A percentile compares a stretch with the other conserved stretches of the same genome.
Conservation (phyloP, 2,888 invertebrate species). For the Argyresthia albistria region DNA sequence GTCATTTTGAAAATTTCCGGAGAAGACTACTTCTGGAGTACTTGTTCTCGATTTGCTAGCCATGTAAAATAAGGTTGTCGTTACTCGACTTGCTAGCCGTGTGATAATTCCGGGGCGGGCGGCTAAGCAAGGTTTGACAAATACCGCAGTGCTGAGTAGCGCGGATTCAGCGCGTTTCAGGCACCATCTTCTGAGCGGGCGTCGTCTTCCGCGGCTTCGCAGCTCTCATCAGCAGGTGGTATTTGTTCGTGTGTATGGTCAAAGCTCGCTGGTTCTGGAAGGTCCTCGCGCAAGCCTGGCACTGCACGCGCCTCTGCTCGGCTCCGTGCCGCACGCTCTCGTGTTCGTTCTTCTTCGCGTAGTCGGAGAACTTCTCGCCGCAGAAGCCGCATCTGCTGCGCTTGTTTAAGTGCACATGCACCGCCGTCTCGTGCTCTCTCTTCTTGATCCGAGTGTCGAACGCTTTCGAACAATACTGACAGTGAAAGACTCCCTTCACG, state of each 20-base stretch:
- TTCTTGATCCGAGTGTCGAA: slow-evolving; percentile 51
- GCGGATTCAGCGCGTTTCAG: too few relatives aligned
- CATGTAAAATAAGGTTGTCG: too few relatives aligned
- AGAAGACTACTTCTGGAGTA: too few relatives aligned
- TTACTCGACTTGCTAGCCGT: too few relatives aligned
- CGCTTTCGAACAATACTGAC: slow-evolving; percentile 46
- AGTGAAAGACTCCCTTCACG: slow-evolving; percentile 32
- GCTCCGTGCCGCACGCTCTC: slow-evolving; percentile 43
- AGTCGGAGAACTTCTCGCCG: slow-evolving; percentile 43
- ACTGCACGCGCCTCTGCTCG: slow-evolving; percentile 42
- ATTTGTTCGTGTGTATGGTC: slow-evolving; percentile 47
- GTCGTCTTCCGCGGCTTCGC: neutral
- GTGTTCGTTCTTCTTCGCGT: slow-evolving; percentile 45
- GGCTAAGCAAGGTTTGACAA: too few relatives aligned
- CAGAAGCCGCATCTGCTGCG: slow-evolving; percentile 40
- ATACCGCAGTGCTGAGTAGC: too few relatives aligned
- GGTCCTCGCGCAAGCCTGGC: slow-evolving; percentile 54
- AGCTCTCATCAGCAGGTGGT: slow-evolving; percentile 18
- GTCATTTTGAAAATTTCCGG: too few relatives aligned
- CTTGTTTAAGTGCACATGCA: slow-evolving; percentile 29
- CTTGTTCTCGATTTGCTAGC: too few relatives aligned
- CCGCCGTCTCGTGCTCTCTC: slow-evolving; percentile 46
- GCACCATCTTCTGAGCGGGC: neutral
- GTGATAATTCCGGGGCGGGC: too few relatives aligned
- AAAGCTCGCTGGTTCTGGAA: slow-evolving; percentile 61